These are phyloP conservation scores for Dunckerocampus dactyliophorus DNA, from an alignment of 2,113 vertebrate genomes.

Conservation along the genomic window DNA sequence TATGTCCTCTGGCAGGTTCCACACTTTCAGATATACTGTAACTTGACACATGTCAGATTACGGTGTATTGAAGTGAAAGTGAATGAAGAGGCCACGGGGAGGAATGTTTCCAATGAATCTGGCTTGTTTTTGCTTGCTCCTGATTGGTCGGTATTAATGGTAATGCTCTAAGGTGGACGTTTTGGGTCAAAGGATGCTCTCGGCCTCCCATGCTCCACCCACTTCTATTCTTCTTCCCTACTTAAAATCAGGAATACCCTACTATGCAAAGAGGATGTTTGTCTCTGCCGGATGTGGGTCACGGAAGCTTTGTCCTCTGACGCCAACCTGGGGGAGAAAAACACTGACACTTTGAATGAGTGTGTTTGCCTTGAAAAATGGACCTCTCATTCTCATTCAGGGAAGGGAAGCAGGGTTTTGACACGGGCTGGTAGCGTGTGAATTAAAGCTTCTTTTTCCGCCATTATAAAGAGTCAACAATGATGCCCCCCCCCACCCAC, in stretches of 20 bases:
- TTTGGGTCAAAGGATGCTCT: conserved; percentile 20
- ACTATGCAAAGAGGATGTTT: conserved; percentile 42
- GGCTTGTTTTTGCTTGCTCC: conserved; percentile 1
- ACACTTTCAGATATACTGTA: conserved; percentile 34
- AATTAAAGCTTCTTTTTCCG: conserved; percentile 42
- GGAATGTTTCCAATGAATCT: background rate
- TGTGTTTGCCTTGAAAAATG: conserved; percentile 32
- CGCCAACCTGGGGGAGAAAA: conserved; percentile 6
- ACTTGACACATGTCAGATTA: conserved; percentile 8
- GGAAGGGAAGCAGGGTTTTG: conserved; percentile 28
- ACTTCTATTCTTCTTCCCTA: conserved; percentile 34
- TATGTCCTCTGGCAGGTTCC: conserved; percentile 33
- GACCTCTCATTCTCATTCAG: conserved; percentile 23
- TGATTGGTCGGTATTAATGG: background rate
- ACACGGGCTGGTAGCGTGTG: conserved; percentile 27
- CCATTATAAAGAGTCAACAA: conserved; percentile 52
- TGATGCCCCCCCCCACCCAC: background rate
- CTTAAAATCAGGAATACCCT: conserved; percentile 42
- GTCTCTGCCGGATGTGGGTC: conserved; percentile 41
- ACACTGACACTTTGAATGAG: conserved; percentile 34
- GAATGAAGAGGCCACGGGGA: background rate
- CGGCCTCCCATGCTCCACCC: background rate
- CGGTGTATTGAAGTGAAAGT: conserved; percentile 30
- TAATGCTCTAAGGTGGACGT: conserved; percentile 24
- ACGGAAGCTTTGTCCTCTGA: conserved; percentile 41